Evolutionary conservation across 2,888 invertebrate genomes (phyloP), one percentile per base, ranked within the genome.

Genomic region (Didymodactylos carnosus): DNA sequence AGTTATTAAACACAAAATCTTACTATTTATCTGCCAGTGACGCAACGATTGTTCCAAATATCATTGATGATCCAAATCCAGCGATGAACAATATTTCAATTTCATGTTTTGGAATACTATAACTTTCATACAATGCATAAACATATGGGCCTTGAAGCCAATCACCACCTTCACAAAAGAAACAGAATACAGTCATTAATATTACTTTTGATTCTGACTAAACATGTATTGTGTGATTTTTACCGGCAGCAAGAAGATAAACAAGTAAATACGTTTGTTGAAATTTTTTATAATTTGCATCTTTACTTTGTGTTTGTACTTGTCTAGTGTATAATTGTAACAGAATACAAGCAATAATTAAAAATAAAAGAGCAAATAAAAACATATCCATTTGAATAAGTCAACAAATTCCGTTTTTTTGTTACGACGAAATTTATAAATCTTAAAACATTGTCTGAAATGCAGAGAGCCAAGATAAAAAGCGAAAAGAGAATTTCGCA

Each of bases 121-220:
- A 86, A 76, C 82, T 82, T 70, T 84, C 83, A 78, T 86, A 86
- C 71, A 86, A 78, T 5, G 85, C 85, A 78, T 86, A 86, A 39
- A 86, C 85, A 79, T 86, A 85, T 0, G 85, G 85, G 0, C 86
- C 86, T 78, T 86, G 85, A 41, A 86, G 78, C 86, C 86, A 86
- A 77, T 86, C 86, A 14, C 84, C 85, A 53, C 83, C 85, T 86
- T 79, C 75, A 82, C 80, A 19, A 35, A 49, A 76, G 35, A 62
- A 29, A 69, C 16, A 41, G 4, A 14, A 40, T 23, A n/a, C 3
- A 25, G 23, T 23, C 16, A 23, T 6, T 8, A 19, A 16, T 16
- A 7, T 3, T 10, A 16, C 25, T 49, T 7, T n/a, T 16, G 27
- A 39, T 72, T 53, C 11, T 70, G 14, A 19, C 14, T 3, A 29